Evolutionary conservation across 2,113 vertebrate species (phyloP).

Genomic region (Hymenochirus boettgeri): DNA sequence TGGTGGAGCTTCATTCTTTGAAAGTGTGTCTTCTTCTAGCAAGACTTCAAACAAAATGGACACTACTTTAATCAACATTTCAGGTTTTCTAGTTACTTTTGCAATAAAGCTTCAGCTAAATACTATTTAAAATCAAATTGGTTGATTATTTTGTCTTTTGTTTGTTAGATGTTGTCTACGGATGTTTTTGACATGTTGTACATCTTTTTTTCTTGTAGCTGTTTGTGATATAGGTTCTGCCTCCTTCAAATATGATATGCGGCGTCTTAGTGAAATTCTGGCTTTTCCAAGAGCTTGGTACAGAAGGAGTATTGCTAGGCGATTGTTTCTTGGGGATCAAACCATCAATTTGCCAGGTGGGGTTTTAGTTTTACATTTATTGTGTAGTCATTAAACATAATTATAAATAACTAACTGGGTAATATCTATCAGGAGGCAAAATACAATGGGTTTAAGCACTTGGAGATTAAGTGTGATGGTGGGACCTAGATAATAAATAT

Average conservation of each 20-base stretch:
- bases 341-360: slow-evolving; percentile 92
- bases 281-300: slow-evolving; percentile 97
- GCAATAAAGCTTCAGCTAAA: neutral
- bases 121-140: too few relatives aligned
- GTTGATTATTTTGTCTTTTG: neutral
- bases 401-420: too few relatives aligned
- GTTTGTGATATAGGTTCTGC: slow-evolving; percentile 98
- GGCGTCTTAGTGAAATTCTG: slow-evolving; percentile 93
- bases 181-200: neutral
- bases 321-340: slow-evolving; percentile 94
- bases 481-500: too few relatives aligned
- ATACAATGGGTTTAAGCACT: too few relatives aligned
- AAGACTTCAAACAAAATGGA: slow-evolving; percentile 89
- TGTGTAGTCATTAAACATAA: too few relatives aligned
- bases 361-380: too few relatives aligned
- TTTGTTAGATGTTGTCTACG: neutral
- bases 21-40: slow-evolving; percentile 72
- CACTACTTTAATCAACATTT: slow-evolving; percentile 96
- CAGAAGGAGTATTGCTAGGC: slow-evolving; percentile 89
- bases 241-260: slow-evolving; percentile 98
- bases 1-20: slow-evolving; percentile 84
- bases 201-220: slow-evolving; percentile 61
- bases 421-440: too few relatives aligned
- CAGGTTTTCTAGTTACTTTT: slow-evolving; percentile 66
- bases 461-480: too few relatives aligned